Percentiles rank a stretch among this genome's conserved stretches.
These are phyloP conservation scores for Rhinogobio ventralis DNA, from an alignment of 2,797 vertebrate species.

Conservation along the genomic window DNA sequence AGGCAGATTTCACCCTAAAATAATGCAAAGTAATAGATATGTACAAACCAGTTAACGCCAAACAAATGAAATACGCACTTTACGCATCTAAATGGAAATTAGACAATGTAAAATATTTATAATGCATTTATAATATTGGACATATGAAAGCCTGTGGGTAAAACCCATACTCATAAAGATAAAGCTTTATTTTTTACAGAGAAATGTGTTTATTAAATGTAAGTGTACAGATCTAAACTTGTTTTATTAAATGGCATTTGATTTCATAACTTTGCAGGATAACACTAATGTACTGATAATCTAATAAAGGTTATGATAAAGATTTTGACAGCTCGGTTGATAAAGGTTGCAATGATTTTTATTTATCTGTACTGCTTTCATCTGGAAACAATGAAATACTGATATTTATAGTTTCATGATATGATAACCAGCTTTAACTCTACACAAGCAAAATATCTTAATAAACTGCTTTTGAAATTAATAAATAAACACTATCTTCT, in stretches of 20 bases:
- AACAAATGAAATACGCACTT: slow-evolving; percentile 40
- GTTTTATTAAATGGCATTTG: slow-evolving; percentile 26
- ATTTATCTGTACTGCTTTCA: slow-evolving; percentile 6
- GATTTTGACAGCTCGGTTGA: neutral
- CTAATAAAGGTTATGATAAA: neutral
- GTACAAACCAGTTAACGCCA: slow-evolving; percentile 18
- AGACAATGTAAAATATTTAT: slow-evolving; percentile 36
- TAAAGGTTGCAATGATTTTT: neutral
- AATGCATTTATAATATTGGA: neutral
- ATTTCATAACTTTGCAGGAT: neutral
- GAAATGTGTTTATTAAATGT: slow-evolving; percentile 29
- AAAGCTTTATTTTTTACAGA: slow-evolving; percentile 46
- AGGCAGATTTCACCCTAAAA: neutral
- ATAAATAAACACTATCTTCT: slow-evolving; percentile 32
- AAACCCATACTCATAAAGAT: neutral
- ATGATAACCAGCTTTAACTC: neutral
- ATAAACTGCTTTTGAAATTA: slow-evolving; percentile 3
- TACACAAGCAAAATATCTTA: neutral
- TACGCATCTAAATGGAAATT: slow-evolving; percentile 28
- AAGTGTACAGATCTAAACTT: slow-evolving; percentile 25
- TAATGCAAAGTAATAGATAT: slow-evolving; percentile 14
- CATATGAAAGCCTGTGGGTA: neutral
- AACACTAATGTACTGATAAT: neutral
- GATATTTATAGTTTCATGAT: neutral
- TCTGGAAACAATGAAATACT: neutral